These are phyloP conservation scores for Xestia xanthographa DNA, from an alignment of 2,888 invertebrate genomes.

Conservation along the genomic window DNA sequence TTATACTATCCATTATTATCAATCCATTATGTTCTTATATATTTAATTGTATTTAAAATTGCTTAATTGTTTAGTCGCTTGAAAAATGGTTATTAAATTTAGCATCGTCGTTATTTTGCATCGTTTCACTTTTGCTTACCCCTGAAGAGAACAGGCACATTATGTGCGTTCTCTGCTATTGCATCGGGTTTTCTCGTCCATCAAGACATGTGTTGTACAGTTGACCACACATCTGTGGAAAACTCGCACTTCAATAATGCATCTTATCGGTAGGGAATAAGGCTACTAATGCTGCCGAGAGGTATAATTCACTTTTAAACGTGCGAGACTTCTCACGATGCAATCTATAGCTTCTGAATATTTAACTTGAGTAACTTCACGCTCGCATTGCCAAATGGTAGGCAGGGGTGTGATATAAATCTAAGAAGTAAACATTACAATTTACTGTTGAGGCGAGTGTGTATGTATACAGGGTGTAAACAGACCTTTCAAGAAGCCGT, in stretches of 20 bases:
- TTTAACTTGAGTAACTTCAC: slow-evolving; percentile 34
- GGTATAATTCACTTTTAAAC: slow-evolving; percentile 40
- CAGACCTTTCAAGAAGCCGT: no score
- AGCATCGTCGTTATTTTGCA: no score
- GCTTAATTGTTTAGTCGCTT: no score
- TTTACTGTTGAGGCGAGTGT: background rate
- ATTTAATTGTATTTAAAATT: no score
- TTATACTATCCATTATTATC: no score
- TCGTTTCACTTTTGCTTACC: background rate
- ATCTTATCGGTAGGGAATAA: background rate
- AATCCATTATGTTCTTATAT: no score
- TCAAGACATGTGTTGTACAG: background rate
- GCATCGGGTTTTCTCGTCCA: background rate
- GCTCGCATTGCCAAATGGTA: slow-evolving; percentile 27
- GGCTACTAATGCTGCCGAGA: background rate
- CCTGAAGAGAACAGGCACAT: background rate
- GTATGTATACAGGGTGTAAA: background rate
- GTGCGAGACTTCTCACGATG: slow-evolving; percentile 55
- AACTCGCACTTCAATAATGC: background rate
- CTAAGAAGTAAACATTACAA: background rate
- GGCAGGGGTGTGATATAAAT: slow-evolving; percentile 3
- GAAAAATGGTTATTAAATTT: no score
- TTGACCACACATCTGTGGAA: background rate
- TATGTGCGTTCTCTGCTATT: background rate
- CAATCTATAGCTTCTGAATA: slow-evolving; percentile 25